These are phyloP conservation scores for Drosophila pachea DNA, from an alignment of 1,140 invertebrate genomes.

Conservation along the genomic window DNA sequence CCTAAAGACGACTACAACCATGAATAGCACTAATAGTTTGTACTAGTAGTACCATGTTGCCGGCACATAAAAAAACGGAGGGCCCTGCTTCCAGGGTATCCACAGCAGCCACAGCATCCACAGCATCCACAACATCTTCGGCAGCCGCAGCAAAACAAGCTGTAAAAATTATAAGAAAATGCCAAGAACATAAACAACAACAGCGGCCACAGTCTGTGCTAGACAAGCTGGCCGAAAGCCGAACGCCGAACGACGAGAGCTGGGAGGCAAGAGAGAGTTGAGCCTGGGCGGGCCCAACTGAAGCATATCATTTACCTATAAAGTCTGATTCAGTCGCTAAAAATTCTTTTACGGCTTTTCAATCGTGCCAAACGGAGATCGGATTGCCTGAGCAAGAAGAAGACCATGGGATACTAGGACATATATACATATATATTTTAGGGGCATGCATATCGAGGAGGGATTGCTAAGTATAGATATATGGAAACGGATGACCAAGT, in stretches of 20 bases:
- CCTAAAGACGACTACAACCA: constrained; percentile 40
- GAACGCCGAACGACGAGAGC: too few relatives aligned
- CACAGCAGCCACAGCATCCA: constrained; percentile 34
- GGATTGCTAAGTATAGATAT: too few relatives aligned
- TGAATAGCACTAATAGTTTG: constrained; percentile 72
- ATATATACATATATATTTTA: too few relatives aligned
- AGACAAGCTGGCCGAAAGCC: constrained; percentile 6
- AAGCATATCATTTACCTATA: constrained; percentile 38
- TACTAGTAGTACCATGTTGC: constrained; percentile 10
- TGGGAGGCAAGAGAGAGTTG: too few relatives aligned
- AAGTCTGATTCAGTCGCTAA: background rate
- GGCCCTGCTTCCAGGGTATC: background rate
- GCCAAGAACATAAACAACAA: constrained; percentile 47
- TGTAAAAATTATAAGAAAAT: constrained; percentile 73
- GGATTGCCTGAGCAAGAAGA: too few relatives aligned
- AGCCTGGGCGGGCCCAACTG: constrained; percentile 17
- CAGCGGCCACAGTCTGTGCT: constrained; percentile 22
- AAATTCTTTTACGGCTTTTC: constrained; percentile 4
- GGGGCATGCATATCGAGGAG: too few relatives aligned
- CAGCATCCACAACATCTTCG: constrained; percentile 29
- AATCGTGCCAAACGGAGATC: background rate
- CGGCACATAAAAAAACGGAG: constrained; percentile 41
- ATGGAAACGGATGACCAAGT: too few relatives aligned
- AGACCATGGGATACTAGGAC: too few relatives aligned
- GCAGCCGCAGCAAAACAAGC: constrained; percentile 59